These are phyloP conservation scores for Pteronura brasiliensis DNA, from an alignment of 2,113 vertebrate genomes.

Conservation along the genomic window DNA sequence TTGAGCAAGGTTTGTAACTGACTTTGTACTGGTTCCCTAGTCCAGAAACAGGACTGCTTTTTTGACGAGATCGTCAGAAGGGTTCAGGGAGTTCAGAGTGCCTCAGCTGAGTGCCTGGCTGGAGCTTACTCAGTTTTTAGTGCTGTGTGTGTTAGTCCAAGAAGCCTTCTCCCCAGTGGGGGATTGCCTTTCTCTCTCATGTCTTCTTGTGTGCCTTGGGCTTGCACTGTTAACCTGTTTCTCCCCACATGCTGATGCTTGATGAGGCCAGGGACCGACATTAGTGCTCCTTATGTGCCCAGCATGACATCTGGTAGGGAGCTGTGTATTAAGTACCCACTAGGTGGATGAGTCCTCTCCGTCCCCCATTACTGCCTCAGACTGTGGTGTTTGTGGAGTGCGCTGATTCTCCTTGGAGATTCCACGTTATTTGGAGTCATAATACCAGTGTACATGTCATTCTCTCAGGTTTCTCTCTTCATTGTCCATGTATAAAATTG, in stretches of 20 bases:
- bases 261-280: neutral
- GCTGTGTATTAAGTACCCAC: neutral
- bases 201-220: neutral
- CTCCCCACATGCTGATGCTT: neutral
- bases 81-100: neutral
- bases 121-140: too few species aligned
- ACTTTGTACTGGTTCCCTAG: neutral
- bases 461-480: neutral
- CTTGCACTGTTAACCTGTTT: neutral
- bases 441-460: neutral
- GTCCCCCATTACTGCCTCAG: neutral
- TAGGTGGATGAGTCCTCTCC: neutral
- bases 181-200: neutral
- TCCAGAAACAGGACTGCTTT: neutral
- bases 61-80: neutral
- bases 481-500: neutral
- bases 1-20: neutral
- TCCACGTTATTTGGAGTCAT: neutral
- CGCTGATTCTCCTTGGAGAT: neutral
- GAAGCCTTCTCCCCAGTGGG: neutral
- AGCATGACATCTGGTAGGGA: neutral
- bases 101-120: neutral
- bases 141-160: neutral
- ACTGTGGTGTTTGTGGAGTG: neutral
- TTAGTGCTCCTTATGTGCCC: neutral